Evolutionary conservation across 2,797 vertebrate genomes (phyloP).

Genomic region (Emys orbicularis): DNA sequence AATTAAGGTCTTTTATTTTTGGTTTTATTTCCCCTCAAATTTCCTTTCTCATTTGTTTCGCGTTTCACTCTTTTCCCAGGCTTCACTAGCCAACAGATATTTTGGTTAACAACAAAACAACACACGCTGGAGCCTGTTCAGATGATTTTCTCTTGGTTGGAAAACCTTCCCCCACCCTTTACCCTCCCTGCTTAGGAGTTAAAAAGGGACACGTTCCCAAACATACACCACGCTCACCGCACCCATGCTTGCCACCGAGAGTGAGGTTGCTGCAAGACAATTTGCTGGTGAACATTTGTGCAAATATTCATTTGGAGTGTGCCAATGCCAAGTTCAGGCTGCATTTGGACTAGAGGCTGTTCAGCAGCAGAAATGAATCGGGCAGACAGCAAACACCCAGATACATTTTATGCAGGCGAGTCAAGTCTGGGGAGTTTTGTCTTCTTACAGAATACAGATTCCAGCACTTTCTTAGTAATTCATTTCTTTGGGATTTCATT

Average conservation of each 20-base stretch:
- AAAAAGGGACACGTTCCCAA: slow-evolving; percentile 72
- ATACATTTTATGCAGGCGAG: not conserved
- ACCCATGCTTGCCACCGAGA: slow-evolving; percentile 73
- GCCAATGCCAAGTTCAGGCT: slow-evolving; percentile 74
- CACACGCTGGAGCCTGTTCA: slow-evolving; percentile 60
- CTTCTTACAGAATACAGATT: not conserved
- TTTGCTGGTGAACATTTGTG: slow-evolving; percentile 65
- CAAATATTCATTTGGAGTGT: slow-evolving; percentile 77
- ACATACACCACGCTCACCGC: slow-evolving; percentile 38
- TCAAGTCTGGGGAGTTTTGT: not conserved
- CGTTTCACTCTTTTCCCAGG: slow-evolving; percentile 16
- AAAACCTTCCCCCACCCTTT: slow-evolving; percentile 71
- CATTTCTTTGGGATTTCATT: not conserved
- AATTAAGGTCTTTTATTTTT: slow-evolving; percentile 29
- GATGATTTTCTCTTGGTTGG: slow-evolving; percentile 56
- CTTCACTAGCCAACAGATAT: slow-evolving; percentile 55
- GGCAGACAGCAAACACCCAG: slow-evolving; percentile 32
- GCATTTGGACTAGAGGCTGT: slow-evolving; percentile 60
- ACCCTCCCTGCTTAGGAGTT: slow-evolving; percentile 64
- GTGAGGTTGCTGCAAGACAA: slow-evolving; percentile 63
- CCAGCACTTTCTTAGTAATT: accelerated
- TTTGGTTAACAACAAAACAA: slow-evolving; percentile 59
- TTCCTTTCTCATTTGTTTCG: accelerated
- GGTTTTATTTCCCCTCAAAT: not conserved
- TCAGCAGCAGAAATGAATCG: slow-evolving; percentile 59